Evolutionary conservation across 2,888 invertebrate genomes (phyloP).

Genomic region (Ophioninae sp.): DNA sequence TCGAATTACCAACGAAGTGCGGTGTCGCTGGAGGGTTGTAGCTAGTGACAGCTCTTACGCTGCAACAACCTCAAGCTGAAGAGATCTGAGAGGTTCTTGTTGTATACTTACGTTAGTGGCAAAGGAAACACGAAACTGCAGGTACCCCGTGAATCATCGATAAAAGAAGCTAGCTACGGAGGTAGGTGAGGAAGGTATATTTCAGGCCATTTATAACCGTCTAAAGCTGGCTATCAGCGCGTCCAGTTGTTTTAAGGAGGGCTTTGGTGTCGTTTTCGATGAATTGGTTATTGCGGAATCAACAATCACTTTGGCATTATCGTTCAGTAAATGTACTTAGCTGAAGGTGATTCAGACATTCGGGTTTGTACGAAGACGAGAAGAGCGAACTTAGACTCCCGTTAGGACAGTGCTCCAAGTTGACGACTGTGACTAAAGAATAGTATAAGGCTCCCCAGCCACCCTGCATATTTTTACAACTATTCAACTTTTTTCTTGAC

Average conservation of each 20-base stretch:
- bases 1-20: conserved; percentile 64
- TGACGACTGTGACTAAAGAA: no score
- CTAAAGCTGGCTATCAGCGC: background rate
- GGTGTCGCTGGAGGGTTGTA: conserved; percentile 29
- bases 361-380: no score
- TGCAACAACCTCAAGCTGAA: conserved; percentile 30
- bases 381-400: no score
- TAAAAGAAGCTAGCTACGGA: background rate
- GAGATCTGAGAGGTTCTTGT: conserved; percentile 25
- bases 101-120: conserved; percentile 19
- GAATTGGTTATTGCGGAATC: no score
- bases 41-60: conserved; percentile 18
- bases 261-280: background rate
- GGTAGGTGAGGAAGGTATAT: background rate
- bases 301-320: no score
- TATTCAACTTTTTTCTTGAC: background rate
- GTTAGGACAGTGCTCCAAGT: no score
- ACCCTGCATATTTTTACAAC: background rate
- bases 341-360: no score
- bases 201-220: background rate
- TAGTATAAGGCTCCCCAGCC: background rate
- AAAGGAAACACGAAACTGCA: conserved; percentile 34
- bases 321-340: no score
- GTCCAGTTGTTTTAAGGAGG: background rate
- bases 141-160: conserved; percentile 17